Percentiles rank a stretch among this genome's conserved stretches.
phyloP scores from a whole-genome alignment of 2,113 vertebrate species.

The Rhegmatorhina hoffmannsi region DNA sequence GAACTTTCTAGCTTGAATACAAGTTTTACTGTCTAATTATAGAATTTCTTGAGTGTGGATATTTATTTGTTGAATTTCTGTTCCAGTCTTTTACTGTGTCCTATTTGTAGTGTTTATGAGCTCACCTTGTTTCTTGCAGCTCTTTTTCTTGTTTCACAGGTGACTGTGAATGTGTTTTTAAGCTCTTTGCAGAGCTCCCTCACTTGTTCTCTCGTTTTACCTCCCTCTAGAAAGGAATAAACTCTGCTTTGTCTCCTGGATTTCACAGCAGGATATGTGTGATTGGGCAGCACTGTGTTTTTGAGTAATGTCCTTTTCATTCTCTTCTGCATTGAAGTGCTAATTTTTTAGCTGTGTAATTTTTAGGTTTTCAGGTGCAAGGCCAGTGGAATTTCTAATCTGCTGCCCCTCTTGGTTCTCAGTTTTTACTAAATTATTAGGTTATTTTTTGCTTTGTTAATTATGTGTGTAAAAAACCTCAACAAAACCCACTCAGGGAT shows the following conservation, averaged over 20 bases:
- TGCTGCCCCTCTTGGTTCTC: not conserved
- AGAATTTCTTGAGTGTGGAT: not conserved
- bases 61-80: not conserved
- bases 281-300: not conserved
- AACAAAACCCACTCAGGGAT: not conserved
- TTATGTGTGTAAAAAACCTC: not conserved
- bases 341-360: not conserved
- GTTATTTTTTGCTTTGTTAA: not conserved
- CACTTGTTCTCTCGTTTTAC: not conserved
- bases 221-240: not conserved
- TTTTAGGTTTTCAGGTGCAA: not conserved
- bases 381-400: not conserved
- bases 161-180: not conserved
- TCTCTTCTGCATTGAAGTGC: not conserved
- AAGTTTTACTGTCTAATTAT: not conserved
- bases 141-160: not conserved
- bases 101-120: not conserved
- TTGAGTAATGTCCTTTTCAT: not conserved
- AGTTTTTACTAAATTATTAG: not conserved
- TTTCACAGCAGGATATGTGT: not conserved
- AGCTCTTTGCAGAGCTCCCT: not conserved
- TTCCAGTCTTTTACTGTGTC: not conserved
- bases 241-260: not conserved
- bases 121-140: not conserved
- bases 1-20: not conserved